These are phyloP conservation scores for Clamator glandarius DNA, from an alignment of 2,797 vertebrate species.

Conservation along the genomic window DNA sequence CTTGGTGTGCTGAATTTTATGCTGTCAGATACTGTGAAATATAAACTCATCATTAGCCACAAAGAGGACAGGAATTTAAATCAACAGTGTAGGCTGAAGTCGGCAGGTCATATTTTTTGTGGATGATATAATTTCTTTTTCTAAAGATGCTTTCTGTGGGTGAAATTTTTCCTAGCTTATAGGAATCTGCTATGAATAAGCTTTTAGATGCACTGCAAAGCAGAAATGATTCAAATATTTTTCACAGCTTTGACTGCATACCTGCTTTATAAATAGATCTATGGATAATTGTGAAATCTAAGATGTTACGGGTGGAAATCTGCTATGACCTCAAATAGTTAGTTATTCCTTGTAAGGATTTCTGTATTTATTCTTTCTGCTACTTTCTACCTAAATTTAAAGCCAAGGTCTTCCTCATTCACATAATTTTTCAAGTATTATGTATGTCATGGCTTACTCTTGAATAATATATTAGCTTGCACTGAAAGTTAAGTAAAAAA, in stretches of 20 bases:
- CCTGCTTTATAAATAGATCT: not conserved
- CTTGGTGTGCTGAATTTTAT: slow-evolving; percentile 22
- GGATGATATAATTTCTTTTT: not conserved
- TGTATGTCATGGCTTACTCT: not conserved
- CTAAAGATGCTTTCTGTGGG: not conserved
- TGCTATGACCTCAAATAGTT: not conserved
- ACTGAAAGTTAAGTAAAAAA: not conserved
- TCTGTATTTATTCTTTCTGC: not conserved
- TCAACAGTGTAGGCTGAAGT: not conserved
- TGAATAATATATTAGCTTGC: not conserved
- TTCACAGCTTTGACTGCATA: not conserved
- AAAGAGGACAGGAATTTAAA: slow-evolving; percentile 20
- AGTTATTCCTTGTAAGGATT: not conserved
- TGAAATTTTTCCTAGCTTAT: not conserved
- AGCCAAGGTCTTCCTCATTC: not conserved
- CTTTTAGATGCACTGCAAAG: not conserved
- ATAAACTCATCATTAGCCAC: slow-evolving; percentile 27
- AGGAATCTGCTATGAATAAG: not conserved
- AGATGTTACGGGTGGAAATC: not conserved
- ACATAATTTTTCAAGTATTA: not conserved
- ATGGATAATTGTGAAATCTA: not conserved
- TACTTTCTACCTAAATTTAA: not conserved
- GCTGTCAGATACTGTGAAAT: slow-evolving; percentile 37
- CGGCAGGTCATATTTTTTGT: slow-evolving; percentile 14
- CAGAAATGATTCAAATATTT: not conserved